Percentiles rank a stretch among this genome's conserved stretches.
Evolutionary conservation across 2,888 invertebrate species (phyloP).

Genomic region (Eueremaeus valkanovi): DNA sequence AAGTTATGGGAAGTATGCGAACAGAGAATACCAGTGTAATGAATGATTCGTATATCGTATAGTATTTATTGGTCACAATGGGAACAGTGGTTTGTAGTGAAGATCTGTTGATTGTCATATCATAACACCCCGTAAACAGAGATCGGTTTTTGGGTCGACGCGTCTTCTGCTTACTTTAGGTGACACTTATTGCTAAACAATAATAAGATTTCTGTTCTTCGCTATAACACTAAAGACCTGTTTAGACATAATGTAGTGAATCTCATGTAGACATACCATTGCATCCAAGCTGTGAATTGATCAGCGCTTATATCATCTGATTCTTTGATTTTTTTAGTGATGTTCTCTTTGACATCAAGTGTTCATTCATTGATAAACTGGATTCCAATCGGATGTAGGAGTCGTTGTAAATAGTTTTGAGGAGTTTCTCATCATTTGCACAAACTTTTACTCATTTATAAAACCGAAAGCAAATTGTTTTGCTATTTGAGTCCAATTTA

Average conservation of each 20-base stretch:
- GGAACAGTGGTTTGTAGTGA: background rate
- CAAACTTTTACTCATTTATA: background rate
- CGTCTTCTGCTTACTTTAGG: background rate
- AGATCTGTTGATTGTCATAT: conserved; percentile 10
- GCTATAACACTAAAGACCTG: conserved; percentile 13
- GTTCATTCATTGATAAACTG: conserved; percentile 7
- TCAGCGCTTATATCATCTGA: background rate
- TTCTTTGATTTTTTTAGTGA: background rate
- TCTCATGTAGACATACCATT: background rate
- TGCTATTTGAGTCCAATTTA: background rate
- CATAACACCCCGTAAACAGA: background rate
- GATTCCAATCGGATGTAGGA: conserved; percentile 34
- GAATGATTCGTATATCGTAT: background rate
- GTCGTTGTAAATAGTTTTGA: background rate
- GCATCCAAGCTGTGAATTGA: conserved; percentile 10
- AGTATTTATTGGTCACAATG: conserved; percentile 30
- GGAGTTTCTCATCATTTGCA: background rate
- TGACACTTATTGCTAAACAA: conserved; percentile 24
- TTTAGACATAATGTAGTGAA: background rate
- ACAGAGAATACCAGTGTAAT: no score
- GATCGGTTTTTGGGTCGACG: conserved; percentile 31
- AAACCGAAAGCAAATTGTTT: background rate
- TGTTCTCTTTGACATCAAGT: background rate
- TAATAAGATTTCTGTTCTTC: conserved; percentile 4
- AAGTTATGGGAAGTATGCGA: conserved; percentile 11